Evolutionary conservation across 1,140 invertebrate species (phyloP), one percentile per base, ranked within the genome.

Genomic region (Psilanteris sp.): DNA sequence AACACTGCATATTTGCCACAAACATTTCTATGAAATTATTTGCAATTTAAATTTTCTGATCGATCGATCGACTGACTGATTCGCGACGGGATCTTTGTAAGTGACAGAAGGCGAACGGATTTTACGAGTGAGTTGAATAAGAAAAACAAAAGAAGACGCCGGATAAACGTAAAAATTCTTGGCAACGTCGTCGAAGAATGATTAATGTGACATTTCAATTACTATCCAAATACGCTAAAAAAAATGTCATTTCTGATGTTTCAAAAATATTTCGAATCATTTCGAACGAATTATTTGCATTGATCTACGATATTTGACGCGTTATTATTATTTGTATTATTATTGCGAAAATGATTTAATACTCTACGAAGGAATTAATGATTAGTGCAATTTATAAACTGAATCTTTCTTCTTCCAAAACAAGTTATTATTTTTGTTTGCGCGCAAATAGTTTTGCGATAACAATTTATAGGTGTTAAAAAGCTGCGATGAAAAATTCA

Each of bases 131-230:
- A 32, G 32, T 36, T 24, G 39, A 61, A 39, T 52, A 31, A 44
- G 22, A 62, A 66, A 79, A 61, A 84, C 78, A 52, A 81, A 78
- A 32, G 46, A 37, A 27, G 62, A 79, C 62, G 82, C 78, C 78
- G 78, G 81, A 82, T 79, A 81, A 72, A 77, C 52, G 46, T 11
- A 11, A 20, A 8, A 39, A 55, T 29, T 15, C 50, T 14, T 54
- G n/a, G 5, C 22, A 39, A 54, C 27, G n/a, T 27, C 2, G 14
- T 20, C 10, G n/a, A 13, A 15, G 32, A 50, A 46, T 20, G 36
- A 7, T 14, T 3, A n/a, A 13, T 14, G 7, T 32, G 8, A 7
- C 27, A 32, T 48, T 48, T 32, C 14, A 32, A 48, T 48, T 18
- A 22, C 27, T 32, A 32, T 32, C 76, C 73, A 66, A 67, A 52